These are phyloP conservation scores for Carassius gibelio DNA, from an alignment of 2,113 vertebrate genomes.

Conservation along the genomic window DNA sequence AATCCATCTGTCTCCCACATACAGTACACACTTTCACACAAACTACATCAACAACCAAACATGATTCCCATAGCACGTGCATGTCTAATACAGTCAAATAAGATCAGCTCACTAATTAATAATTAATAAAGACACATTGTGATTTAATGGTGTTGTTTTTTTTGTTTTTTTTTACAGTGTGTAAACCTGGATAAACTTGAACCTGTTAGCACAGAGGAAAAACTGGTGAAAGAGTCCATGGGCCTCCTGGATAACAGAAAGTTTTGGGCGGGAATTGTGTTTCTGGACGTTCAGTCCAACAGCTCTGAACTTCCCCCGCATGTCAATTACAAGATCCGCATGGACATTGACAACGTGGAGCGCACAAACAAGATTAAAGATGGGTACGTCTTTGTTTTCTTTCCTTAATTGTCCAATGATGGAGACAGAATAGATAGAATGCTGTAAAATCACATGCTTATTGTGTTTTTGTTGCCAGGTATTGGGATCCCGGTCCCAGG, in stretches of 20 bases:
- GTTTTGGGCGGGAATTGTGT: constrained; percentile 97
- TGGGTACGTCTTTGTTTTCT: constrained; percentile 73
- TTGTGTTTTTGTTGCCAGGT: constrained; percentile 72
- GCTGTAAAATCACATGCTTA: background rate
- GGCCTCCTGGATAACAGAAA: constrained; percentile 87
- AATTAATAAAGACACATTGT: too few species aligned
- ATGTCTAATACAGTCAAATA: too few species aligned
- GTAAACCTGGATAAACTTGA: constrained; percentile 95
- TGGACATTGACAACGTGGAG: constrained; percentile 99
- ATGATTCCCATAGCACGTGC: too few species aligned
- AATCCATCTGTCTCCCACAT: too few species aligned
- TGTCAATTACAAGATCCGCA: constrained; percentile 95
- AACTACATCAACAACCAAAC: too few species aligned
- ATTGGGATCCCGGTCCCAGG: constrained; percentile 97
- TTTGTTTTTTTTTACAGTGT: constrained; percentile 57
- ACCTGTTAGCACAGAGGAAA: constrained; percentile 84
- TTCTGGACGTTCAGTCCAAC: constrained; percentile 78
- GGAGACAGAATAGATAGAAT: too few species aligned
- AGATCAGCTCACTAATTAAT: too few species aligned
- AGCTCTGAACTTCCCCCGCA: constrained; percentile 82
- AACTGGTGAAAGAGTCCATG: constrained; percentile 87
- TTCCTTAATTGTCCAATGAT: too few species aligned
- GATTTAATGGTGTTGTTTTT: too few species aligned
- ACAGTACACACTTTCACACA: too few species aligned
- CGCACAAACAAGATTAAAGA: constrained; percentile 99